These are phyloP conservation scores for Lydus trimaculatus DNA, from an alignment of 2,888 invertebrate species.

Conservation along the genomic window DNA sequence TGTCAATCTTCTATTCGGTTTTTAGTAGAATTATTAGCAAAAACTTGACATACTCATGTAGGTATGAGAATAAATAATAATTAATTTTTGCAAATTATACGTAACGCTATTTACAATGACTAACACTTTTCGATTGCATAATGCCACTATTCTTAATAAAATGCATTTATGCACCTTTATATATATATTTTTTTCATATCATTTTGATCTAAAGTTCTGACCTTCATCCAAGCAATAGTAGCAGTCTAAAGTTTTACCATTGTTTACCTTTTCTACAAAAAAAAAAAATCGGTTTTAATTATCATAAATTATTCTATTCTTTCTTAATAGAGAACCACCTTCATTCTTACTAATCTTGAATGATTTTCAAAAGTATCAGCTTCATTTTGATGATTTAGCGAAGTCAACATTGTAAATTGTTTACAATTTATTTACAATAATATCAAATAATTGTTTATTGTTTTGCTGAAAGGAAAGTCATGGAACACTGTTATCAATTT, in stretches of 20 bases:
- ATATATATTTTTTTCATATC: not conserved
- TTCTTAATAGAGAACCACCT: too few species aligned
- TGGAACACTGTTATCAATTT: not conserved
- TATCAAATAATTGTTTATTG: too few species aligned
- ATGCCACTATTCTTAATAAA: not conserved
- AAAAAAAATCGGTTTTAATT: not conserved
- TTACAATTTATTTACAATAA: too few species aligned
- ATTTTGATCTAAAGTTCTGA: not conserved
- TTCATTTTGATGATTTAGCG: too few species aligned
- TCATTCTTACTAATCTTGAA: too few species aligned
- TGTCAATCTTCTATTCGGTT: not conserved
- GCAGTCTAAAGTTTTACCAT: not conserved
- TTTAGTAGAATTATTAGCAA: not conserved
- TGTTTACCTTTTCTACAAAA: not conserved
- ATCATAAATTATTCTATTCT: not conserved
- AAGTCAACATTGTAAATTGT: too few species aligned
- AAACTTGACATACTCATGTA: not conserved
- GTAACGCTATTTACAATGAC: not conserved
- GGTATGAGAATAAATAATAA: not conserved
- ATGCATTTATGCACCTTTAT: constrained; percentile 4
- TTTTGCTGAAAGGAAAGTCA: not conserved
- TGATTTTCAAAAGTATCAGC: too few species aligned
- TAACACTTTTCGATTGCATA: not conserved
- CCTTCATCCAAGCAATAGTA: not conserved
- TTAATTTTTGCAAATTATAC: not conserved